phyloP scores from a whole-genome alignment of 2,797 vertebrate genomes.

The Hybognathus amarus region DNA sequence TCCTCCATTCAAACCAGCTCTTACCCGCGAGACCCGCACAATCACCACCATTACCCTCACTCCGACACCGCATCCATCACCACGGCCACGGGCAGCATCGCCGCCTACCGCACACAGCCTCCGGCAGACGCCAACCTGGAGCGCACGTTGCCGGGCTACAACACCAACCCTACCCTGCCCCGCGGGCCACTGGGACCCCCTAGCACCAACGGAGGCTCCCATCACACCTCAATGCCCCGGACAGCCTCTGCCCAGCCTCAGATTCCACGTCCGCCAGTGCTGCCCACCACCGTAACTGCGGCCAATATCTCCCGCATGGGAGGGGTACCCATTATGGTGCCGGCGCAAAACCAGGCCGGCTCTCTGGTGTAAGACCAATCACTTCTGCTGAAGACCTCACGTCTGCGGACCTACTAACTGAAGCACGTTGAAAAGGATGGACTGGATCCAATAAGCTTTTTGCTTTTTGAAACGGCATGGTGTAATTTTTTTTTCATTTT shows the following conservation, averaged over 20 bases:
- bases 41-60: conserved; percentile 76
- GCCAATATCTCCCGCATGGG: conserved; percentile 87
- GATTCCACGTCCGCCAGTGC: conserved; percentile 62
- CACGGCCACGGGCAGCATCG: conserved; percentile 79
- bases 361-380: conserved; percentile 85
- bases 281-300: conserved; percentile 72
- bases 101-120: conserved; percentile 72
- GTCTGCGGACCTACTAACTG: not conserved
- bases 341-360: conserved; percentile 90
- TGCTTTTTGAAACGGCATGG: conserved; percentile 47
- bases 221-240: conserved; percentile 62
- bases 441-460: conserved; percentile 3
- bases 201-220: conserved; percentile 46
- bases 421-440: conserved; percentile 30
- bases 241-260: conserved; percentile 73
- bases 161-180: conserved; percentile 68
- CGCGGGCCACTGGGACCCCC: conserved; percentile 43
- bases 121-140: conserved; percentile 72
- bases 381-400: conserved; percentile 33
- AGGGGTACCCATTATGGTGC: conserved; percentile 91
- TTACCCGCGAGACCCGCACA: conserved; percentile 71
- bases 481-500: conserved; percentile 54
- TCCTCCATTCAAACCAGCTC: conserved; percentile 88
- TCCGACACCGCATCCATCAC: conserved; percentile 86
- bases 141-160: conserved; percentile 67